Evolutionary conservation across 2,113 vertebrate species (phyloP), one percentile per base, ranked within the genome.

Genomic region (Odontesthes bonariensis): DNA sequence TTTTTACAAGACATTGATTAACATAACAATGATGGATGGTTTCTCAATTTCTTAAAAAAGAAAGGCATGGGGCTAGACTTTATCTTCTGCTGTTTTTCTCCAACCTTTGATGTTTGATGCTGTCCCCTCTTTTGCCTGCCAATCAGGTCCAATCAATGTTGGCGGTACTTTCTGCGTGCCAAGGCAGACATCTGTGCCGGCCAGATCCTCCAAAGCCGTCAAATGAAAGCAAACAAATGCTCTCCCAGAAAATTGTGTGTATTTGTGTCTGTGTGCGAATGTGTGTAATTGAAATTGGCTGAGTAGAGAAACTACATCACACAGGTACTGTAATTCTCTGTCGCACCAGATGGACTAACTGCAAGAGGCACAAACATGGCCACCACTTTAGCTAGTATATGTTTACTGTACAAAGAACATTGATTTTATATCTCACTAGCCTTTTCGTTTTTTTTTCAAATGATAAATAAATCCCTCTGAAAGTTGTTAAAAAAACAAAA

Each of bases 191-290:
- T 88, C 69, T 87, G 76, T 82, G 80, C 65, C 47, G 8, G 47
- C 72, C 77, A 86, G 77, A 81, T 71, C 65, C 46, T 83, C 77
- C 49, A 79, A 76, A 84, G 69, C 17, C 4, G 3, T 27, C 71
- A 79, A 83, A 86, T 85, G 56, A 86, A 86, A 86, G 62, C 66
- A 88, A 89, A 86, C 56, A 87, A 84, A 88, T 59, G 46, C 52
- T 75, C 72, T 80, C 75, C 73, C 42, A 81, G 77, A 75, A 72
- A 80, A 69, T 46, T 1, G 8, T 51, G 5, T 64, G 51, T 49
- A 23, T 65, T 42, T 52, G 20, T 47, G 22, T 53, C 49, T 52
- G 53, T 79, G 67, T 19, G 35, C 35, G 35, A 38, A 14, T 58
- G 46, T 42, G 12, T 42, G 12, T 53, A 33, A 60, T 27, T 65